Evolutionary conservation across 2,888 invertebrate genomes (phyloP).

Genomic region (Luperina nickerlii): DNA sequence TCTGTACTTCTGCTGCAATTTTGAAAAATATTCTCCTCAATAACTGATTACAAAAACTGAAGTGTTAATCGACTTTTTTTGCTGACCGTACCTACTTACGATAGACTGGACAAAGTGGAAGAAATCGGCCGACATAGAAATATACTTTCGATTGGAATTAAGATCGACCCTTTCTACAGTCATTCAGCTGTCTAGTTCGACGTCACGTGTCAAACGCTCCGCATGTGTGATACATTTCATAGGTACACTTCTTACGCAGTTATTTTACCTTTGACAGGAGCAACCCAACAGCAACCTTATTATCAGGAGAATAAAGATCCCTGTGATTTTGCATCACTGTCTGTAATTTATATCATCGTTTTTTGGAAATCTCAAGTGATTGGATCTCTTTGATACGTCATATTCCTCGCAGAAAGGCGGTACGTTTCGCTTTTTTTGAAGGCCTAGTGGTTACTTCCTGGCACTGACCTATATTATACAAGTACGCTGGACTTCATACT

Average conservation of each 20-base stretch:
- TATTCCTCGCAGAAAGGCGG: neutral
- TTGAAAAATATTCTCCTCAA: too few relatives aligned
- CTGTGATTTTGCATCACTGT: neutral
- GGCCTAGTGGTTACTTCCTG: neutral
- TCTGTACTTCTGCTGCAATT: too few relatives aligned
- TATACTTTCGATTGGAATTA: neutral
- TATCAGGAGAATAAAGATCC: neutral
- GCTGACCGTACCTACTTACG: neutral
- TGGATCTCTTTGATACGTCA: neutral
- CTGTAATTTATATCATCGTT: neutral
- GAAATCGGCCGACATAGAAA: neutral
- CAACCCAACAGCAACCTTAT: too few relatives aligned
- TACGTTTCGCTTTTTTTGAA: neutral
- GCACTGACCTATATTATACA: neutral
- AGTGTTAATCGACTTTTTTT: too few relatives aligned
- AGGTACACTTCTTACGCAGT: too few relatives aligned
- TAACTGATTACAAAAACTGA: too few relatives aligned
- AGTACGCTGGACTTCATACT: too few relatives aligned
- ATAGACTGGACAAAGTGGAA: neutral
- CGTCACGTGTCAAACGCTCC: neutral
- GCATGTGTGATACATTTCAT: neutral
- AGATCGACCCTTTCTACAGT: neutral
- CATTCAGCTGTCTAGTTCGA: too few relatives aligned
- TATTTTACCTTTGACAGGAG: too few relatives aligned
- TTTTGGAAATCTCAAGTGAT: neutral